These are phyloP conservation scores for Ptiloglossa arizonensis DNA, from an alignment of 1,140 invertebrate genomes.

Conservation along the genomic window DNA sequence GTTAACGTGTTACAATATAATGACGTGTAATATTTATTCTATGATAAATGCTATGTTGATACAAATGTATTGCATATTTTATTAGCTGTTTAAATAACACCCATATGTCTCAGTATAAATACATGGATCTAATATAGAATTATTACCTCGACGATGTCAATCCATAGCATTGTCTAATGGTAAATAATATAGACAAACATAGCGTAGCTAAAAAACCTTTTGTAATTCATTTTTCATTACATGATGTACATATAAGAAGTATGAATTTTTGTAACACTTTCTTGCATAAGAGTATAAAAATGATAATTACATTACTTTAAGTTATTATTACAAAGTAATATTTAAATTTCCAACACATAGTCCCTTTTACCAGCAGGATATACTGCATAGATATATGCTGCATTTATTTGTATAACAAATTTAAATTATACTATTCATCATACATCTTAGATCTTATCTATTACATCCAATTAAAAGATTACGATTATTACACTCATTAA, in stretches of 20 bases:
- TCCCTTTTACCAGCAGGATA: not conserved
- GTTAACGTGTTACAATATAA: not conserved
- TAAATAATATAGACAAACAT: not conserved
- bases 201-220: not conserved
- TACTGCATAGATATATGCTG: not conserved
- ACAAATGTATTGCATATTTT: not conserved
- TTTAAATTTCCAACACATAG: not conserved
- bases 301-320: not conserved
- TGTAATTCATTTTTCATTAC: not conserved
- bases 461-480: not conserved
- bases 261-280: not conserved
- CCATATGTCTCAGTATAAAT: not conserved
- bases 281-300: not conserved
- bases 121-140: not conserved
- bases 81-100: not conserved
- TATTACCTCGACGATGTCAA: not conserved
- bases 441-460: not conserved
- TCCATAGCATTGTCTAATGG: not conserved
- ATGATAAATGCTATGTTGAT: not conserved
- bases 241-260: not conserved
- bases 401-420: not conserved
- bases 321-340: not conserved
- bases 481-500: conserved; percentile 11
- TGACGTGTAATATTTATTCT: not conserved
- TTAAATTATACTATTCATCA: not conserved